Base-by-base conservation (phyloP, 2,888 invertebrate genomes). In the Plusia festucae region DNA sequence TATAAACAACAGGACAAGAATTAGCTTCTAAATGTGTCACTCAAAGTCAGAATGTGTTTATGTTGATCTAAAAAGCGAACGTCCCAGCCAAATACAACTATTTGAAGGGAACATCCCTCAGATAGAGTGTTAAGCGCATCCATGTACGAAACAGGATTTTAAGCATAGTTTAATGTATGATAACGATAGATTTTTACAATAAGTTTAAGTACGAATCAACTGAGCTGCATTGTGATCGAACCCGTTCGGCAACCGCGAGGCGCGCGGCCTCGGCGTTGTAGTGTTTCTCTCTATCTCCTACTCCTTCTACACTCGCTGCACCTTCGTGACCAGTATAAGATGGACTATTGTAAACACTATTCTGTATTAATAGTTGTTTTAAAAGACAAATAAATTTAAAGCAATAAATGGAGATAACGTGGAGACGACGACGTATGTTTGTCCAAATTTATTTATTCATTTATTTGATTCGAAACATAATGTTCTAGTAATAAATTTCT, bases 211-310 rank as follows among this genome's bases (percentile, higher is more conserved):
- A 81, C 84, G 89, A 92, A 93, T 94, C 94, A 95, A 92, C 93
- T 93, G 92, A 95, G 94, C 94, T 95, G 89, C 91, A 94, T 94
- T 94, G 94, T 94, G 94, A 94, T 95, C 83, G 88, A 93, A 88
- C 84, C 88, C 87, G 86, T 90, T 88, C 83, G 86, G 83, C 82
- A 82, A 79, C 76, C 76, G 84, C 81, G 82, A 66, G 56, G 72
- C 79, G 80, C 67, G 61, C 66, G 68, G 71, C 77, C 81, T 82
- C 77, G 83, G 76, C 79, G 78, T 78, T 75, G 86, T 91, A 88
- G 86, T 85, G 78, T 86, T 76, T 79, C 83, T 85, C 83, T 89
- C 85, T 89, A 76, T 87, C 86, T 87, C 84, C 78, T 70, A 82
- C 83, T 79, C 82, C 82, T 87, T 85, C 84, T 82, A 83, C 85